These are phyloP conservation scores for Nibea albiflora DNA, from an alignment of 2,113 vertebrate genomes.

Conservation along the genomic window DNA sequence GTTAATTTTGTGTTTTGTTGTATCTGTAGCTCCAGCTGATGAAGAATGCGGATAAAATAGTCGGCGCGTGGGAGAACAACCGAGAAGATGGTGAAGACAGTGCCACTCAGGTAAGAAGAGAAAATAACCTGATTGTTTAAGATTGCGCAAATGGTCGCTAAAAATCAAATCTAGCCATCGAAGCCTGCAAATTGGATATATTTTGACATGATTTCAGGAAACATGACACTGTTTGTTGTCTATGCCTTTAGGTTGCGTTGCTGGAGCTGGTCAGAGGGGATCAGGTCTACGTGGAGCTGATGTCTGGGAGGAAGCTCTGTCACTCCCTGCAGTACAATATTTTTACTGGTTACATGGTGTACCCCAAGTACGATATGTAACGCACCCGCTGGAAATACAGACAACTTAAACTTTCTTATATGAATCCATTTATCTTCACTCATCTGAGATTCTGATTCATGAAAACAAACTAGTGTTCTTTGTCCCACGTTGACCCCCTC, in stretches of 20 bases:
- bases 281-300: slow-evolving; percentile 79
- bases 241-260: slow-evolving; percentile 56
- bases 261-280: slow-evolving; percentile 70
- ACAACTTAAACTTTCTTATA: neutral
- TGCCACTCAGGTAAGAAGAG: slow-evolving; percentile 62
- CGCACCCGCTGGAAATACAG: neutral
- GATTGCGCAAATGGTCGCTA: neutral
- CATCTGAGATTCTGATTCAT: slow-evolving; percentile 18
- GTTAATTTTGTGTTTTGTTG: neutral
- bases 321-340: slow-evolving; percentile 53
- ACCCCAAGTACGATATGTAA: slow-evolving; percentile 51
- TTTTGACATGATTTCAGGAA: neutral
- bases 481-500: neutral
- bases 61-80: slow-evolving; percentile 80
- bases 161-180: neutral
- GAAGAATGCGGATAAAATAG: slow-evolving; percentile 45
- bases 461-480: slow-evolving; percentile 4
- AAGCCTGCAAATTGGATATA: neutral
- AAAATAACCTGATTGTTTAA: neutral
- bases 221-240: neutral
- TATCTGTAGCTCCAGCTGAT: slow-evolving; percentile 69
- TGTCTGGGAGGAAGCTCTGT: slow-evolving; percentile 76
- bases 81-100: slow-evolving; percentile 80
- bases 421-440: neutral
- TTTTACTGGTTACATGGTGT: slow-evolving; percentile 82